These are phyloP conservation scores for Enteromius afrohamiltoni DNA, from an alignment of 2,797 vertebrate genomes.

Conservation along the genomic window DNA sequence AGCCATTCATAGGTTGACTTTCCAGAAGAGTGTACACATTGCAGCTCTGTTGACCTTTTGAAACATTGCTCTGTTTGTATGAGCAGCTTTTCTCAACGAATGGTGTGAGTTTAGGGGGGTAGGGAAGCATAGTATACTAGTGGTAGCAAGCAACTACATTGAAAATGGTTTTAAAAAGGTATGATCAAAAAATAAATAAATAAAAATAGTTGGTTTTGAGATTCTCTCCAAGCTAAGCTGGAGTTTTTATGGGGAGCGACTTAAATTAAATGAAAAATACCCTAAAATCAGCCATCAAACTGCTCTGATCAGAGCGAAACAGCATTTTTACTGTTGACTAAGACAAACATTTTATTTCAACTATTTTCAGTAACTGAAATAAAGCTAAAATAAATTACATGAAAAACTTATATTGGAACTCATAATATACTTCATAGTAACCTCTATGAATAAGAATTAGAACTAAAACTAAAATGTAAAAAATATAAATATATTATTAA, in stretches of 20 bases:
- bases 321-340: neutral
- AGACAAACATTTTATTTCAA: neutral
- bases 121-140: neutral
- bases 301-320: neutral
- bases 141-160: neutral
- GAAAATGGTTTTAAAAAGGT: neutral
- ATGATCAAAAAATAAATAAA: too few species aligned
- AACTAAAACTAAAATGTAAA: neutral
- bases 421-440: too few species aligned
- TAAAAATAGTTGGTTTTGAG: neutral
- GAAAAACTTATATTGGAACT: neutral
- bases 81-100: constrained; percentile 2
- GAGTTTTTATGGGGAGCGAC: neutral
- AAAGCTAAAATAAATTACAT: neutral
- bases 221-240: neutral
- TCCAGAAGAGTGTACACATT: neutral
- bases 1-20: neutral
- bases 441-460: neutral
- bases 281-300: neutral
- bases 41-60: neutral
- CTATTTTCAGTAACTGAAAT: neutral
- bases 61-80: constrained; percentile 10
- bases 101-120: neutral
- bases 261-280: neutral
- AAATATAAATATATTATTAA: neutral